A percentile compares a stretch with the other conserved stretches of the same genome.
phyloP scores from a whole-genome alignment of 2,797 vertebrate genomes.

The Mormyrops boulengeri region DNA sequence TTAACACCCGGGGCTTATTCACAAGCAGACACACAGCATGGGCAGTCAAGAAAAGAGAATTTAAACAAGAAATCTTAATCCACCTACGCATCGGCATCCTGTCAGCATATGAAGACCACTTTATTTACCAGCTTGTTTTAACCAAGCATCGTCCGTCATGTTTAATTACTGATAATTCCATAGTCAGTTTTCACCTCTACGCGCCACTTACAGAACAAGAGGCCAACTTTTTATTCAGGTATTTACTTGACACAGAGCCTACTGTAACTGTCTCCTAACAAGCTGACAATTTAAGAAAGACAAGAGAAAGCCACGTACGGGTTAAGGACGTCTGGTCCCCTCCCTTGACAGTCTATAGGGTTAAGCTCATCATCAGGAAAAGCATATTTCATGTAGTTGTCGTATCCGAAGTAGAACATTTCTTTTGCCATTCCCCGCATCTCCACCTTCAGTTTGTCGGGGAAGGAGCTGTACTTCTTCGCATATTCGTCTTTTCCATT shows the following conservation, averaged over 20 bases:
- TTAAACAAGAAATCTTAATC: background rate
- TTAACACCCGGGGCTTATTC: background rate
- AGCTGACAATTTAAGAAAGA: background rate
- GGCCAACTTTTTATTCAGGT: background rate
- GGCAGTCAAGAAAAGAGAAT: background rate
- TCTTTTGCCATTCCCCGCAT: slow-evolving; percentile 82
- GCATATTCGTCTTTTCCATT: slow-evolving; percentile 77
- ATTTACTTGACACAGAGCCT: background rate
- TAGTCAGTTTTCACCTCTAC: background rate
- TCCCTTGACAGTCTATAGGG: slow-evolving; percentile 85
- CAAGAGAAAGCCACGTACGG: slow-evolving; percentile 72
- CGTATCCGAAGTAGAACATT: slow-evolving; percentile 95
- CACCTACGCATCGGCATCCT: background rate
- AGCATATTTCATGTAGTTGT: slow-evolving; percentile 94
- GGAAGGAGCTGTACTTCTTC: slow-evolving; percentile 77
- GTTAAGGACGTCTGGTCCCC: slow-evolving; percentile 83
- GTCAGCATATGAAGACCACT: background rate
- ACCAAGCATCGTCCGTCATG: background rate
- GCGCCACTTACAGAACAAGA: background rate
- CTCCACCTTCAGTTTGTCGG: slow-evolving; percentile 67
- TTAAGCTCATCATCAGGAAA: slow-evolving; percentile 95
- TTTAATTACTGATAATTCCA: background rate
- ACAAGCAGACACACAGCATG: background rate
- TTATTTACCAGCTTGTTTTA: background rate
- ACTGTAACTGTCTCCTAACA: background rate